phyloP scores from a whole-genome alignment of 2,888 invertebrate genomes.

The Bimastos eiseni region DNA sequence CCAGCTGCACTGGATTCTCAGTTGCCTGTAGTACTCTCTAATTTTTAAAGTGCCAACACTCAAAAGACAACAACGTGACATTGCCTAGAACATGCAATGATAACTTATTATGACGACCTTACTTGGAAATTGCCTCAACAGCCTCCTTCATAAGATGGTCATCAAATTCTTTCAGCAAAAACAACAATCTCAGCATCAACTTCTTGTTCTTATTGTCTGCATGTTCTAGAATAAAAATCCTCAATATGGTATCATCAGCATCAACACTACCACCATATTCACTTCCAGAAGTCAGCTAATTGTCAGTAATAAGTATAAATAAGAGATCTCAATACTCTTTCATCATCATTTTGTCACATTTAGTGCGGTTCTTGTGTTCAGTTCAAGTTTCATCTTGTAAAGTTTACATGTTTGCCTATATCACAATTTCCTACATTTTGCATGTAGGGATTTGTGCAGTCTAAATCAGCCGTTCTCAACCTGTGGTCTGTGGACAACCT shows the following conservation, averaged over 20 bases:
- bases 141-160: slow-evolving; percentile 21
- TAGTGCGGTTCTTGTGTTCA: too few species aligned
- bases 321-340: background rate
- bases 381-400: too few species aligned
- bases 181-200: background rate
- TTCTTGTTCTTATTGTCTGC: background rate
- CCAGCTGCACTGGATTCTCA: too few species aligned
- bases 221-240: background rate
- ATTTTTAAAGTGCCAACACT: too few species aligned
- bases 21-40: too few species aligned
- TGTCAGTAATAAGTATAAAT: background rate
- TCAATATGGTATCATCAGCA: background rate
- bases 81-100: background rate
- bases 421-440: too few species aligned
- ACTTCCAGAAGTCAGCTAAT: background rate
- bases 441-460: too few species aligned
- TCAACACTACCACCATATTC: background rate
- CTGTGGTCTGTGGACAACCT: too few species aligned
- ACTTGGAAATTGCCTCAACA: background rate
- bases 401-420: too few species aligned
- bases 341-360: too few species aligned
- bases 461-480: too few species aligned
- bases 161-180: slow-evolving; percentile 25
- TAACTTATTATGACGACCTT: background rate
- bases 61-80: background rate